phyloP scores from a whole-genome alignment of 2,113 vertebrate species.

The Ia io region DNA sequence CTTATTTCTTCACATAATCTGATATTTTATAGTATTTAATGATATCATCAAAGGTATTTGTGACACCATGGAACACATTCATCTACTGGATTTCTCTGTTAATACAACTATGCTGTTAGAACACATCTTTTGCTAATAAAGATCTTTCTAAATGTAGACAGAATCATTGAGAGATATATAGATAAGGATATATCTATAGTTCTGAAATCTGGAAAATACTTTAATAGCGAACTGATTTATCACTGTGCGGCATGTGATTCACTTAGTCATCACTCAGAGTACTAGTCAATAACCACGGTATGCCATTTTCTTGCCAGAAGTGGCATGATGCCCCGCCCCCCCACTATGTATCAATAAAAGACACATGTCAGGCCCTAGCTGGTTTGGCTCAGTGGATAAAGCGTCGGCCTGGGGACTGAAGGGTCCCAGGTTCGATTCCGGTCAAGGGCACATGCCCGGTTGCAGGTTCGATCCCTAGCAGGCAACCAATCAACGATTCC shows the following conservation, averaged over 20 bases:
- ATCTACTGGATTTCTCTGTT: background rate
- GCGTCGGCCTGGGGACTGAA: no score
- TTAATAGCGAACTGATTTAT: constrained; percentile 2
- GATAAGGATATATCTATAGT: background rate
- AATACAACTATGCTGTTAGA: background rate
- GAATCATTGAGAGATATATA: constrained; percentile 13
- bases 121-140: constrained; percentile 28
- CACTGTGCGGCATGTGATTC: background rate
- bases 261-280: constrained; percentile 22
- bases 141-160: background rate
- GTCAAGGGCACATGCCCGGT: no score
- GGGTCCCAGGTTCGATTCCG: no score
- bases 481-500: no score
- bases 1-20: background rate
- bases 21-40: background rate
- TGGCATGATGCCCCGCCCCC: background rate
- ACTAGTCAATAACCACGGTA: background rate
- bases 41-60: constrained; percentile 29
- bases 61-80: constrained; percentile 24
- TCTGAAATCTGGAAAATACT: constrained; percentile 41
- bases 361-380: background rate
- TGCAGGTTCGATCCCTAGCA: no score
- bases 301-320: constrained; percentile 17
- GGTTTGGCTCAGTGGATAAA: no score
- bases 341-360: background rate